Conservation (phyloP, 1,140 invertebrate genomes). For the Halesus radiatus region DNA sequence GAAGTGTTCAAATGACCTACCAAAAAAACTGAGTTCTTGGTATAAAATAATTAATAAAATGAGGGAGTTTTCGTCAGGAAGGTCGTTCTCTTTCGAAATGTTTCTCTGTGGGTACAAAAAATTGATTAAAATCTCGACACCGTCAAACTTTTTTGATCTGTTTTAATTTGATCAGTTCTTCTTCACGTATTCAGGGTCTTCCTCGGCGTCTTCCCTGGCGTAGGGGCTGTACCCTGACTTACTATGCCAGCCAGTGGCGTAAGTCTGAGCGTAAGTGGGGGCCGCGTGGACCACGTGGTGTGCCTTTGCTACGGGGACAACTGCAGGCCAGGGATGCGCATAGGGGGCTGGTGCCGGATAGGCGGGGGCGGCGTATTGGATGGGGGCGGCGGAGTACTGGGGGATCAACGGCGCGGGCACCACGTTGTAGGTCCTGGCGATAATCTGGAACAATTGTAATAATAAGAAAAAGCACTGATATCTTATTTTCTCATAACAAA, state of each 20-base stretch:
- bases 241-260: conserved; percentile 38
- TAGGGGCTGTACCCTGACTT: conserved; percentile 43
- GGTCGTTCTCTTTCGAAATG: too few relatives aligned
- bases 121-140: background rate
- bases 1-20: too few relatives aligned
- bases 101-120: too few relatives aligned
- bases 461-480: too few relatives aligned
- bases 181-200: conserved; percentile 27
- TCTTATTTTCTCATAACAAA: too few relatives aligned
- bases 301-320: conserved; percentile 34
- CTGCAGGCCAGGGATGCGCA: conserved; percentile 2
- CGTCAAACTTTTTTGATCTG: background rate
- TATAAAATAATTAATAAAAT: too few relatives aligned
- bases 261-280: conserved; percentile 32
- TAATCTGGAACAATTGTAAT: conserved; percentile 59
- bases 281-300: conserved; percentile 35
- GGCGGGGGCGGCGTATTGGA: conserved; percentile 59
- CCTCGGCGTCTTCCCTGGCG: conserved; percentile 50
- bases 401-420: conserved; percentile 58
- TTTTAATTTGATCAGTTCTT: conserved; percentile 2
- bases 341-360: conserved; percentile 55
- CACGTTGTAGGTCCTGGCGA: conserved; percentile 57
- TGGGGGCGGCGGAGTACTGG: conserved; percentile 61
- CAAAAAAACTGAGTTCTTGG: too few relatives aligned
- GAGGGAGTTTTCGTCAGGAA: too few relatives aligned